A percentile compares a stretch with the other conserved stretches of the same genome.
These are phyloP conservation scores for Drosophila prostipennis DNA, from an alignment of 2,888 invertebrate species.

Conservation along the genomic window DNA sequence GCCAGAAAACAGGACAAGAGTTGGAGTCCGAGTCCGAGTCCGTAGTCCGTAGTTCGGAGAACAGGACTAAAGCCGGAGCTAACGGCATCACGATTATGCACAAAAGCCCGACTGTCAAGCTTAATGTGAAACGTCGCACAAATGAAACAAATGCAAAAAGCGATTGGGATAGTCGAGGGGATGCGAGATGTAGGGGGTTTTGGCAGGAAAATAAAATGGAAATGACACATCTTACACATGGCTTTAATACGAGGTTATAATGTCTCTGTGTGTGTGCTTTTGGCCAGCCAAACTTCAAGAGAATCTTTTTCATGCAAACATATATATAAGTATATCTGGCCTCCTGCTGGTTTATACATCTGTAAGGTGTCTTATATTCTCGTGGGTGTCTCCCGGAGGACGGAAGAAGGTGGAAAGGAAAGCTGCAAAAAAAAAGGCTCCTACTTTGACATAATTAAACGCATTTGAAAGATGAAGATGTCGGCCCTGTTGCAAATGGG, in stretches of 20 bases:
- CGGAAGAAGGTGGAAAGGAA: conserved; percentile 2
- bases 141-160: conserved; percentile 65
- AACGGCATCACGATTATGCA: conserved; percentile 75
- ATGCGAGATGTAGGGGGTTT: background rate
- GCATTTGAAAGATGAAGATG: conserved; percentile 69
- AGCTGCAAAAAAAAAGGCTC: conserved; percentile 46
- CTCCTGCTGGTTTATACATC: background rate
- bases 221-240: conserved; percentile 36
- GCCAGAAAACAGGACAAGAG: conserved; percentile 18
- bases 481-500: conserved; percentile 41
- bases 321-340: conserved; percentile 7
- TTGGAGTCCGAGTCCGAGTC: conserved; percentile 3
- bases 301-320: background rate
- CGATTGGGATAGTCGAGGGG: conserved; percentile 1
- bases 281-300: conserved; percentile 14
- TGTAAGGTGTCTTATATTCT: conserved; percentile 9
- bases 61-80: conserved; percentile 47
- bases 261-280: conserved; percentile 7
- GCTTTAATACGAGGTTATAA: conserved; percentile 23
- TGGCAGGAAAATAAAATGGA: conserved; percentile 22
- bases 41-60: background rate
- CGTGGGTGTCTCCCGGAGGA: conserved; percentile 15
- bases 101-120: conserved; percentile 59
- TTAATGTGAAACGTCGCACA: conserved; percentile 65
- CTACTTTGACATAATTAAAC: conserved; percentile 78